phyloP scores from a whole-genome alignment of 64 coral and sea anemone species.

The Astreopora myriophthalma region DNA sequence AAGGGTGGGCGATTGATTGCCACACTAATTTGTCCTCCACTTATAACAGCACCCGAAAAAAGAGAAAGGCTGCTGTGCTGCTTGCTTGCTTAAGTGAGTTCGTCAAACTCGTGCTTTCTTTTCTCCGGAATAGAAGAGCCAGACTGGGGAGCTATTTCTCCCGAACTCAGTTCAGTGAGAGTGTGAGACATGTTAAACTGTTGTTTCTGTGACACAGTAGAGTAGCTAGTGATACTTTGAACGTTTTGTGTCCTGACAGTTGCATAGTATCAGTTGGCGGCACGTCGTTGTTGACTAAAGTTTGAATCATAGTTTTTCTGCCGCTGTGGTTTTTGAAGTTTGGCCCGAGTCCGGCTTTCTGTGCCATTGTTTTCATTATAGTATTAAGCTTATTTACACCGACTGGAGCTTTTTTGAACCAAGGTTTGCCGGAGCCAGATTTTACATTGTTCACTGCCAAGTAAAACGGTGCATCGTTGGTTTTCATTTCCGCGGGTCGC shows the following conservation, averaged over 20 bases:
- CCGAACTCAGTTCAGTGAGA: neutral
- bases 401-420: constrained; percentile 14
- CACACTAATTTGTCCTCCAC: constrained; percentile 31
- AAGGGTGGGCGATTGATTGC: constrained; percentile 53
- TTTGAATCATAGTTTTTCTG: constrained; percentile 80
- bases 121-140: constrained; percentile 58
- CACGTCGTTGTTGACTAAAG: constrained; percentile 56
- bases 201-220: constrained; percentile 53
- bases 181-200: constrained; percentile 63
- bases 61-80: neutral
- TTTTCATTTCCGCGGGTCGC: constrained; percentile 49
- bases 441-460: constrained; percentile 76
- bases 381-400: constrained; percentile 67
- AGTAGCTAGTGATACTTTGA: constrained; percentile 75
- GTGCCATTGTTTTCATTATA: constrained; percentile 74
- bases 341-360: constrained; percentile 38
- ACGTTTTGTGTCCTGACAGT: constrained; percentile 74
- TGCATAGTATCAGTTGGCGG: constrained; percentile 79
- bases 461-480: constrained; percentile 74
- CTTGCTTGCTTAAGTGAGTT: constrained; percentile 26
- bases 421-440: neutral
- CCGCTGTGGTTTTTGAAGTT: constrained; percentile 69
- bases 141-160: constrained; percentile 66
- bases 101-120: constrained; percentile 62
- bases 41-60: constrained; percentile 16